Percentiles rank a stretch among this genome's conserved stretches.
These are phyloP conservation scores for Nettapus auritus DNA, from an alignment of 2,113 vertebrate genomes.

Conservation along the genomic window DNA sequence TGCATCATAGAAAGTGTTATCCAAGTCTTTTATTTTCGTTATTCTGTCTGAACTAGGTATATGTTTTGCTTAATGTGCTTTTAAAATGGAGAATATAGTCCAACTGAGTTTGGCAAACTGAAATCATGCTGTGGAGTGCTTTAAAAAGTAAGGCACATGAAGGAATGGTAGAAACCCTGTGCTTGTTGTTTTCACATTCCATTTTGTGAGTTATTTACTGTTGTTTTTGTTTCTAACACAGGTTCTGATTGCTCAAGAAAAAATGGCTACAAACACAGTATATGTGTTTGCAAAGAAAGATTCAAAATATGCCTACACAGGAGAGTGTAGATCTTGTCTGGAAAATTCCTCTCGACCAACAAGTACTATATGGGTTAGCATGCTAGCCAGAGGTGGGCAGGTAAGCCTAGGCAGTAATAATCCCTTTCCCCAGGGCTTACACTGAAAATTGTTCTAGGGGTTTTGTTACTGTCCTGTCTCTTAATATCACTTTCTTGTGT, in stretches of 20 bases:
- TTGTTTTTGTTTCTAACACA: constrained; percentile 50
- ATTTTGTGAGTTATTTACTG: background rate
- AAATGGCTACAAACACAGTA: constrained; percentile 99
- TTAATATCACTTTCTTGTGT: background rate
- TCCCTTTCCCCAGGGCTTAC: background rate
- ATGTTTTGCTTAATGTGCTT: background rate
- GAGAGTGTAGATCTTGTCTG: constrained; percentile 94
- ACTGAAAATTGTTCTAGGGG: background rate
- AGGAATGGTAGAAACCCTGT: background rate
- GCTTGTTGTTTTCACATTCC: background rate
- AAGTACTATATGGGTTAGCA: constrained; percentile 99
- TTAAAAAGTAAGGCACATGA: background rate
- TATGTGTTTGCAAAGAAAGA: constrained; percentile 99
- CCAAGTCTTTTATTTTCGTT: background rate
- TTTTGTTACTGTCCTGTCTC: background rate
- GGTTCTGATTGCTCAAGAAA: constrained; percentile 98
- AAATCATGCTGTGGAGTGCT: background rate
- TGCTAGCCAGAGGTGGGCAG: constrained; percentile 98
- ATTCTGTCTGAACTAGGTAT: background rate
- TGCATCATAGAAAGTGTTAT: background rate
- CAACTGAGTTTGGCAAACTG: background rate
- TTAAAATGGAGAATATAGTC: background rate
- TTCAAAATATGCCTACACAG: constrained; percentile 97
- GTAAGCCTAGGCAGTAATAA: constrained; percentile 66
- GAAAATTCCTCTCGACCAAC: constrained; percentile 98